Base-by-base conservation (phyloP, 2,797 vertebrate genomes). In the Helostoma temminkii region DNA sequence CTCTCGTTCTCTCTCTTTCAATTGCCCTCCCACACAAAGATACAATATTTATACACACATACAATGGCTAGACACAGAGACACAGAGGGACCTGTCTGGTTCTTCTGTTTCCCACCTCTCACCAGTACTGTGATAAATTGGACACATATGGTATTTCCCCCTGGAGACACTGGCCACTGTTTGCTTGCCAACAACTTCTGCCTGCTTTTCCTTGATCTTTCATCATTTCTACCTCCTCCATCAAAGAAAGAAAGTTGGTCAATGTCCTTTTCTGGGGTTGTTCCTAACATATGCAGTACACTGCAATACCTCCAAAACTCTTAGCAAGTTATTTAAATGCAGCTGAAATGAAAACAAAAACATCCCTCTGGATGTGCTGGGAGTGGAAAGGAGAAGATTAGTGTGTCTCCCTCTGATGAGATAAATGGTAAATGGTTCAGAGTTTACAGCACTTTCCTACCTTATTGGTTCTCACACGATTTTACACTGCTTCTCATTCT, bases 71-170 rank as follows among this genome's bases (percentile, higher is more conserved):
- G 59, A 55, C 21, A 62, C 21, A 62, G 50, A 83, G 34, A 65
- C 70, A 74, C 45, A 55, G 46, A 49, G 60, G 54, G 34, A 74
- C 37, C 39, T 10, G 18, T 39, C 3, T 19, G 73, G 54, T 50
- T 77, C 59, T 32, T 71, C 53, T 42, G 78, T 87, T 64, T 87
- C 22, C 49, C 54, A 80, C 81, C 78, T 78, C 72, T 84, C 70
- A 79, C 73, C 69, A 82, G 69, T 85, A 80, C 43, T 37, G 69
- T 82, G 85, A 90, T 89, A 71, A 85, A 89, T 85, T 83, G 58
- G 71, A 80, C 77, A 87, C 85, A 87, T 88, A 81, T 89, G 84
- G 82, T 34, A 9, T 78, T 57, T 60, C 66, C 81, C 66, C 42
- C n/a, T 5, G 2, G 36, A 81, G 67, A 64, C 24, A 50, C 61